Evolutionary conservation across 2,888 invertebrate species (phyloP), one percentile per base, ranked within the genome.

Genomic region (Eupithecia pulchellata): DNA sequence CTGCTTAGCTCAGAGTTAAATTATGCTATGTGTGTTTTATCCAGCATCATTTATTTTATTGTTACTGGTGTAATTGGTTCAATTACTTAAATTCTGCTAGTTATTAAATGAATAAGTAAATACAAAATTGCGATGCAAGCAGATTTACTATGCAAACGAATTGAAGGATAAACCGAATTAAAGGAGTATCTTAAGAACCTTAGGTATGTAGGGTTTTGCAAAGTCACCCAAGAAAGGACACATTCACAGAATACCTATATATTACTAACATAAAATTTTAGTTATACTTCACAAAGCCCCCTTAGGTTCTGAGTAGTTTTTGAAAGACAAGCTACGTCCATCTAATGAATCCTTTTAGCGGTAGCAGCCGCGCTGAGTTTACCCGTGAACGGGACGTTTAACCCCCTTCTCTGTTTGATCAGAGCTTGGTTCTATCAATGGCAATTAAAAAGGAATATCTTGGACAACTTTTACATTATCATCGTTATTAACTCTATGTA

Each of bases 281-380:
- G 0, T 9, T 47, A 0, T 47, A 20, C 20, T 47, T n/a, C n/a
- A 47, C n/a, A 20, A 47, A 47, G 20, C 11, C 47, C 20, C 47
- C 20, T 47, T 47, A 9, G 20, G 32, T 9, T 47, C 9, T 20
- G 20, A 47, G n/a, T 11, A 20, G n/a, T 47, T 20, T 30, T 9
- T 17, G 8, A 57, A 57, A 36, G 65, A 73, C 68, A 75, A 73
- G 74, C 78, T 72, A 76, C 81, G 81, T 84, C 84, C 84, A 85
- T 84, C 83, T 85, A 85, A 89, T 91, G 88, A 89, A 89, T 88
- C 85, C 84, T 77, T 84, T 88, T 88, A 84, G 79, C 77, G 77
- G 77, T 83, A 88, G 84, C 86, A 85, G 85, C 78, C 79, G 82
- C 79, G 76, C 82, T 86, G n/a, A n/a, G 87, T 88, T 88, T 88